phyloP scores from a whole-genome alignment of 2,113 vertebrate genomes.

The Limanda limanda region DNA sequence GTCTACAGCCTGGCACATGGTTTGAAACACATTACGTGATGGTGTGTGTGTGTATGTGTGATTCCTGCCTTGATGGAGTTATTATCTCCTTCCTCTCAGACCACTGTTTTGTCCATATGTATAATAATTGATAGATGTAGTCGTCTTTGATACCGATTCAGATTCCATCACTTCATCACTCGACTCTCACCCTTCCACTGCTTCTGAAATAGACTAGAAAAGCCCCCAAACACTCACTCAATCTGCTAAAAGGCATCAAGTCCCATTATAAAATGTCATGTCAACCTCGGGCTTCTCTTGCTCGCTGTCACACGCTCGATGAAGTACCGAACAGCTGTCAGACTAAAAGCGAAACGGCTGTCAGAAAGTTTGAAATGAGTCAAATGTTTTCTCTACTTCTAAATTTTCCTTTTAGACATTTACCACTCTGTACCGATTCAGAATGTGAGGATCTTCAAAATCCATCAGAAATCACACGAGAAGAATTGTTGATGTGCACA shows the following conservation, averaged over 20 bases:
- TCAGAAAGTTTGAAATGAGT: slow-evolving; percentile 13
- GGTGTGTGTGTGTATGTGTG: neutral
- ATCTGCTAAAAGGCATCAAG: neutral
- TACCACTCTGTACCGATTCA: neutral
- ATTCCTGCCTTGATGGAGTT: slow-evolving; percentile 24
- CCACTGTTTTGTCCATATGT: neutral
- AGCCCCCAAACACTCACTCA: neutral
- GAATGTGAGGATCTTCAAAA: neutral
- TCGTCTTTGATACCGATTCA: slow-evolving; percentile 11
- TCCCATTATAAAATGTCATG: slow-evolving; percentile 1
- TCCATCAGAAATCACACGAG: neutral
- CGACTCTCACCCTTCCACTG: neutral
- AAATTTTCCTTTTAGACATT: slow-evolving; percentile 16
- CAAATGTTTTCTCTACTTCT: neutral
- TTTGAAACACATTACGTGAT: slow-evolving; percentile 39
- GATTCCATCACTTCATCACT: neutral
- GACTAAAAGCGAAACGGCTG: slow-evolving; percentile 32
- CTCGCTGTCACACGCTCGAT: slow-evolving; percentile 19
- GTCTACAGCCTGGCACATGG: slow-evolving; percentile 10
- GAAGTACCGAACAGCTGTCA: slow-evolving; percentile 41
- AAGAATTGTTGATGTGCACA: neutral
- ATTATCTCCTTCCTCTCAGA: slow-evolving; percentile 38
- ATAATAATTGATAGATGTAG: slow-evolving; percentile 30
- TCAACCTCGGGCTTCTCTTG: neutral
- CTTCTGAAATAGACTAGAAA: slow-evolving; percentile 23